Evolutionary conservation across 2,113 vertebrate genomes (phyloP).

Genomic region (Furnarius figulus): DNA sequence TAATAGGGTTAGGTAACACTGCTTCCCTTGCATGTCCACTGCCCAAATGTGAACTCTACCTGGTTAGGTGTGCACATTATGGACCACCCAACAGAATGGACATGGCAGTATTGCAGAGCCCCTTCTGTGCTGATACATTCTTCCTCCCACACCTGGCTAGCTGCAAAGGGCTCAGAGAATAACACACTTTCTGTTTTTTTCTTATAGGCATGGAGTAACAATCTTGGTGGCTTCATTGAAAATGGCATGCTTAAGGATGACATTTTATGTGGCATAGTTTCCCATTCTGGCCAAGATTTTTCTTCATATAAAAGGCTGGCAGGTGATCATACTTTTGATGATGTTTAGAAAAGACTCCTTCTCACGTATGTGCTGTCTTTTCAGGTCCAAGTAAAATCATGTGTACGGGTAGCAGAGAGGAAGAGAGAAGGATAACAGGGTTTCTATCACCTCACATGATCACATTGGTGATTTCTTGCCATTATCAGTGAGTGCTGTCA

Average conservation of each 20-base stretch:
- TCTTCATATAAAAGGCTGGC: not conserved
- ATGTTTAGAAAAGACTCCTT: not conserved
- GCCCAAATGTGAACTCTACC: not conserved
- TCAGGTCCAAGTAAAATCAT: not conserved
- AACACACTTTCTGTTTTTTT: not conserved
- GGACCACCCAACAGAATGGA: not conserved
- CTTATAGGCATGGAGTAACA: not conserved
- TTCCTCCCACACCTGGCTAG: not conserved
- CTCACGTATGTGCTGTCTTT: not conserved
- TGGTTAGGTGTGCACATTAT: not conserved
- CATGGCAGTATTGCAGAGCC: not conserved
- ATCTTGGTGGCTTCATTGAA: not conserved
- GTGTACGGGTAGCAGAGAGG: not conserved
- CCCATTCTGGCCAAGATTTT: not conserved
- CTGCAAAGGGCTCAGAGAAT: not conserved
- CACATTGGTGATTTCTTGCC: not conserved
- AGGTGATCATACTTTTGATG: not conserved
- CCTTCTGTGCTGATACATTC: not conserved
- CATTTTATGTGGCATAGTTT: not conserved
- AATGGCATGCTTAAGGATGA: not conserved
- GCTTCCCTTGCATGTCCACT: not conserved
- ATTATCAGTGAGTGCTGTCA: not conserved
- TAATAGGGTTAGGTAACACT: not conserved
- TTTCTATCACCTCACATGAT: not conserved
- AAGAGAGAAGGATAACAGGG: not conserved